Evolutionary conservation across 2,888 invertebrate genomes (phyloP).

Genomic region (Stenolophus ochropezus): DNA sequence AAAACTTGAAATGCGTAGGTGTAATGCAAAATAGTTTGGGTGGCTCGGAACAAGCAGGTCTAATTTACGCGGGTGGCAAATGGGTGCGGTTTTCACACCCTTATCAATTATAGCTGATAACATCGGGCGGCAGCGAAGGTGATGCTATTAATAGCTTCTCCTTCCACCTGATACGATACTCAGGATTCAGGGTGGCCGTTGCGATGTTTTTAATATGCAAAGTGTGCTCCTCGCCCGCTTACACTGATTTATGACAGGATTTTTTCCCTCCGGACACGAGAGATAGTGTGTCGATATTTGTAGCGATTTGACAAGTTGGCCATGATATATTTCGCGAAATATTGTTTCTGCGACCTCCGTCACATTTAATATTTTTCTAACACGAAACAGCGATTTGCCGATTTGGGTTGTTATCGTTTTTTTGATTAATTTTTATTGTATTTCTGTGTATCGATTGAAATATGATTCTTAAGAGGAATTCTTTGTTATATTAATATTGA

Average conservation of each 20-base stretch:
- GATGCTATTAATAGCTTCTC: constrained; percentile 25
- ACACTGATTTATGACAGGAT: constrained; percentile 7
- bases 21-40: not conserved
- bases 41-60: not conserved
- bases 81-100: constrained; percentile 55
- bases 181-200: constrained; percentile 5
- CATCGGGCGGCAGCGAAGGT: constrained; percentile 16
- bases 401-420: not conserved
- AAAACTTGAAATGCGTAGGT: not conserved
- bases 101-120: constrained; percentile 56
- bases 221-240: constrained; percentile 16
- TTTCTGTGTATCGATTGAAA: not conserved
- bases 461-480: not conserved
- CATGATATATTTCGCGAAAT: constrained; percentile 30
- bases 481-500: too few relatives aligned
- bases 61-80: constrained; percentile 47
- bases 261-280: not conserved
- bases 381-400: constrained; percentile 18
- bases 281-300: constrained; percentile 38
- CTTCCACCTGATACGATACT: constrained; percentile 10
- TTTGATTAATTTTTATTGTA: constrained; percentile 6
- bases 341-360: constrained; percentile 25
- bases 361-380: constrained; percentile 15
- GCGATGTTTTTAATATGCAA: constrained; percentile 37
- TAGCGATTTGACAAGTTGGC: constrained; percentile 27